These are phyloP conservation scores for Eilema depressum DNA, from an alignment of 2,888 invertebrate species.

Conservation along the genomic window DNA sequence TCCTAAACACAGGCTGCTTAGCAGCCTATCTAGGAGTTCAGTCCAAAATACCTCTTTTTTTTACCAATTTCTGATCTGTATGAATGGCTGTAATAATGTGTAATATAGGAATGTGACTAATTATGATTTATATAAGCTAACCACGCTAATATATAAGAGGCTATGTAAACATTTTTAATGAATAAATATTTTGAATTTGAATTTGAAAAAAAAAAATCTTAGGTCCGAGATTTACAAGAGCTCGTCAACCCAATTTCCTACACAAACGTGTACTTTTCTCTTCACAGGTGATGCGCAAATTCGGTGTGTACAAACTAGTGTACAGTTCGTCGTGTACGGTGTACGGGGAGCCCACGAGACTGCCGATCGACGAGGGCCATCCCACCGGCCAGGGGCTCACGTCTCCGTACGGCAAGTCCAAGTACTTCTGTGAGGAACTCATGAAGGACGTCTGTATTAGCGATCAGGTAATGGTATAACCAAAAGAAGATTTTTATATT, in stretches of 20 bases:
- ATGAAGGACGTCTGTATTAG: slow-evolving; percentile 94
- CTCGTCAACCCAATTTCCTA: neutral
- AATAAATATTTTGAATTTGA: too few relatives aligned
- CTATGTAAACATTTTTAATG: too few relatives aligned
- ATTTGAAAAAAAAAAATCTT: too few relatives aligned
- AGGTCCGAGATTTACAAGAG: neutral
- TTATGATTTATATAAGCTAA: too few relatives aligned
- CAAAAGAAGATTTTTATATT: too few relatives aligned
- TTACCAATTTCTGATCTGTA: too few relatives aligned
- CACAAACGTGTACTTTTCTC: neutral
- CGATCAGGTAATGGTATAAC: slow-evolving; percentile 89
- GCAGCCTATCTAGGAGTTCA: too few relatives aligned
- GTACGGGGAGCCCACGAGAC: slow-evolving; percentile 94
- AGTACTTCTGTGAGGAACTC: slow-evolving; percentile 98
- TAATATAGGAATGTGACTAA: too few relatives aligned
- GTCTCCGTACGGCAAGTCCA: slow-evolving; percentile 96
- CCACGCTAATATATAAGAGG: too few relatives aligned
- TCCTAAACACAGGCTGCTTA: too few relatives aligned
- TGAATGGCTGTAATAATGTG: too few relatives aligned
- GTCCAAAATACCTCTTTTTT: too few relatives aligned
- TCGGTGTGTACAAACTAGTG: slow-evolving; percentile 91
- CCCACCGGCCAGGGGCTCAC: slow-evolving; percentile 94
- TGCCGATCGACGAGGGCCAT: slow-evolving; percentile 95
- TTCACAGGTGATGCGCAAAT: slow-evolving; percentile 91
- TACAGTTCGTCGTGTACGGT: slow-evolving; percentile 97